Base-by-base conservation (phyloP, 2,888 invertebrate species). In the Eupithecia vulgata region DNA sequence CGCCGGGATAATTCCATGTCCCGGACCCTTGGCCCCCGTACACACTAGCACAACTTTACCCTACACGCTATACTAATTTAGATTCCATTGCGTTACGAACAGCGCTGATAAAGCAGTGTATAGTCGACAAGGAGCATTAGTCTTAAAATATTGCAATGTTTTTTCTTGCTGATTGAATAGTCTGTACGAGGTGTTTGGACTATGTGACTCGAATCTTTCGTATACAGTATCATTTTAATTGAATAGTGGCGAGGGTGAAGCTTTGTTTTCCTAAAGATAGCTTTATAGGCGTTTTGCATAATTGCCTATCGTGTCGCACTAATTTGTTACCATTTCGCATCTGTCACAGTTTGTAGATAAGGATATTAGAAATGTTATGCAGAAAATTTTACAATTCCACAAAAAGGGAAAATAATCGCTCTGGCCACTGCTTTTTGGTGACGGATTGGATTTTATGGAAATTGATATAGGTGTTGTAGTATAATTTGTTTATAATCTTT, bases 201-300 rank as follows among this genome's bases (percentile, higher is more conserved):
- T 88, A 90, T 93, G 92, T 93, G 93, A 93, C 91, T 91, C 88
- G 92, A 92, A 93, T 93, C 89, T 88, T 87, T 86, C 81, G 85
- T 87, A 87, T 89, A 87, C 89, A 90, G 92, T 89, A 91, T 91
- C 90, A 89, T 93, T 94, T 90, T 94, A 94, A 94, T 94, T 94
- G 94, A 94, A 94, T 94, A 94, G 93, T 94, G 83, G 84, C 81
- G 85, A 85, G 88, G 90, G 91, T 86, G 87, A 79, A 84, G 81
- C 84, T 86, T 90, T 93, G 92, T 92, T 93, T 90, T 93, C 88
- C 90, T 90, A 90, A 83, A 91, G 92, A 93, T 94, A 93, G 90
- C 91, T 92, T 91, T 92, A 91, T 90, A 87, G 87, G 85, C 88
- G 88, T 83, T 93, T 93, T 93, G 91, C 93, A 94, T 94, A 94